Evolutionary conservation across 2,888 invertebrate species (phyloP).

Genomic region (Odontocerum albicorne): DNA sequence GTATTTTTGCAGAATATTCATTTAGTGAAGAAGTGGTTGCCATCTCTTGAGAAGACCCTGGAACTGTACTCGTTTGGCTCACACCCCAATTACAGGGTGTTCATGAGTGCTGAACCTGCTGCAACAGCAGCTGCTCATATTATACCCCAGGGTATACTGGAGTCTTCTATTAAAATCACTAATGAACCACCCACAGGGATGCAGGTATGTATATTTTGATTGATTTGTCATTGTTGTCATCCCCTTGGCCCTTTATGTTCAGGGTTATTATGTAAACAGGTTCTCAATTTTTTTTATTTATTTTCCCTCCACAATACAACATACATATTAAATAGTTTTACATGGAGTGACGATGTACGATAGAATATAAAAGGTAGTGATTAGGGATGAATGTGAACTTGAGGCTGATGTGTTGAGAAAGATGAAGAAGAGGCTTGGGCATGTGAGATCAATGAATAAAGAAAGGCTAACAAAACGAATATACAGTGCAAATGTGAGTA

Average conservation of each 20-base stretch:
- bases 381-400: no score
- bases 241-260: no score
- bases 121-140: slow-evolving; percentile 85
- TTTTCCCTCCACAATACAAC: no score
- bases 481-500: no score
- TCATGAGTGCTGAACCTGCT: slow-evolving; percentile 94
- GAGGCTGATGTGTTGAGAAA: no score
- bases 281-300: not conserved
- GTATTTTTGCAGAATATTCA: slow-evolving; percentile 77
- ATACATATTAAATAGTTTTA: not conserved
- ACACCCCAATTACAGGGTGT: slow-evolving; percentile 80
- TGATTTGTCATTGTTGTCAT: no score
- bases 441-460: no score
- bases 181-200: slow-evolving; percentile 98
- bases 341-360: no score
- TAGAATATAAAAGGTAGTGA: no score
- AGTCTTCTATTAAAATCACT: slow-evolving; percentile 95
- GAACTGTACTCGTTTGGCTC: slow-evolving; percentile 82
- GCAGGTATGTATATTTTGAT: slow-evolving; percentile 52
- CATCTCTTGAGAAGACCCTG: slow-evolving; percentile 86
- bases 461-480: no score
- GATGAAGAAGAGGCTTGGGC: no score
- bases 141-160: slow-evolving; percentile 93
- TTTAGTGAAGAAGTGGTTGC: slow-evolving; percentile 92
- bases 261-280: no score